Conservation (phyloP, 92 coral and sea anemone genomes). For the Isaurus tuberculatus region DNA sequence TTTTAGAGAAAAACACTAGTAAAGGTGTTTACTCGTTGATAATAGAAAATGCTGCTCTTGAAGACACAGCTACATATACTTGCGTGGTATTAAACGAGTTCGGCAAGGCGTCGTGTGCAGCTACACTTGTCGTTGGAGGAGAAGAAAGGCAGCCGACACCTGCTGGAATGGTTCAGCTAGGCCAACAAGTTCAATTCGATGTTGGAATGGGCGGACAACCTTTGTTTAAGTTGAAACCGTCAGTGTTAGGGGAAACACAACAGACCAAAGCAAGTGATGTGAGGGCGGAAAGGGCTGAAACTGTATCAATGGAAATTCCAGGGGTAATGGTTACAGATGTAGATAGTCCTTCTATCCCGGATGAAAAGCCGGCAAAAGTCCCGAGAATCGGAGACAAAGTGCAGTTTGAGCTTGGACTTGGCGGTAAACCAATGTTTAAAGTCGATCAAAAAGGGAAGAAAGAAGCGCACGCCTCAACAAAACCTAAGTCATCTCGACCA, state of each 20-base stretch:
- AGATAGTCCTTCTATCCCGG: constrained; percentile 11
- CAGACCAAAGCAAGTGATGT: neutral
- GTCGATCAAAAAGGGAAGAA: constrained; percentile 60
- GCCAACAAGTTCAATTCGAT: constrained; percentile 25
- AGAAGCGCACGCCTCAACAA: constrained; percentile 20
- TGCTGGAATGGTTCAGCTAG: constrained; percentile 45
- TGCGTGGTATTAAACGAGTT: constrained; percentile 65
- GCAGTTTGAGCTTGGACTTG: constrained; percentile 42
- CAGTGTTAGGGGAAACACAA: neutral
- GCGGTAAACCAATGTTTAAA: constrained; percentile 50
- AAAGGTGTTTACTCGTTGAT: constrained; percentile 72
- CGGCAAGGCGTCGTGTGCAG: constrained; percentile 79
- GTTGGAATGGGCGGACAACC: constrained; percentile 44
- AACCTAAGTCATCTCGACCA: constrained; percentile 32
- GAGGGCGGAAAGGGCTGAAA: neutral
- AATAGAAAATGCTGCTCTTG: constrained; percentile 55
- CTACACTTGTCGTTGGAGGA: constrained; percentile 64
- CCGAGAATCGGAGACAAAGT: constrained; percentile 42
- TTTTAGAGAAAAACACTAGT: constrained; percentile 70
- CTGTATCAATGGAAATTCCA: constrained; percentile 39
- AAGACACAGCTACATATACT: constrained; percentile 70
- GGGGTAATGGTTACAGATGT: constrained; percentile 29
- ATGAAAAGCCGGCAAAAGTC: constrained; percentile 40
- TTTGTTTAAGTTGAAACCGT: constrained; percentile 16
- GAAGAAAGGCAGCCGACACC: constrained; percentile 38